phyloP scores from a whole-genome alignment of 2,113 vertebrate species.

The Nicator chloris region DNA sequence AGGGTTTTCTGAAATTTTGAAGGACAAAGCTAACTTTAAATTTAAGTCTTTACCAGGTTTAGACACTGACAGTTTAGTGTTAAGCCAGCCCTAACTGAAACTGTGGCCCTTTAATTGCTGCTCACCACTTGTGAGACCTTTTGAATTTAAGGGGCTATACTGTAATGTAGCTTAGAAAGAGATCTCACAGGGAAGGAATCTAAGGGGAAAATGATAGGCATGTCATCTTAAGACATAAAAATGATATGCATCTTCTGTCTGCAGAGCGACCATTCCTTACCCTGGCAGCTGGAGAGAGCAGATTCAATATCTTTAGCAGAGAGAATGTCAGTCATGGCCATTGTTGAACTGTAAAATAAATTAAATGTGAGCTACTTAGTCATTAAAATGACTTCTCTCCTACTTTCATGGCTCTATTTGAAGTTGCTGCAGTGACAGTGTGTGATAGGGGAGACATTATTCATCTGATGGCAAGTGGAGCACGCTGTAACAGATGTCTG shows the following conservation, averaged over 20 bases:
- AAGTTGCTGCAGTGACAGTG: constrained; percentile 38
- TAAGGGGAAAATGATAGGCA: constrained; percentile 29
- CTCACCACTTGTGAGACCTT: background rate
- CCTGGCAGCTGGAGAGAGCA: constrained; percentile 74
- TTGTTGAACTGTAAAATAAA: constrained; percentile 55
- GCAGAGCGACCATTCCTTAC: constrained; percentile 56
- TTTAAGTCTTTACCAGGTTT: background rate
- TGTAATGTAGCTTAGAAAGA: constrained; percentile 7
- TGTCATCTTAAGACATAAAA: constrained; percentile 52
- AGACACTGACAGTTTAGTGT: background rate
- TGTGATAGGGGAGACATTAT: constrained; percentile 19
- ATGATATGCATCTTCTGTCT: constrained; percentile 43
- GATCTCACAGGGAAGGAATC: constrained; percentile 44
- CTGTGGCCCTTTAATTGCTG: background rate
- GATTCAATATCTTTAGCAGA: constrained; percentile 72
- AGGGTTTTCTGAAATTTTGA: background rate
- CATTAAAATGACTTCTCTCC: constrained; percentile 5
- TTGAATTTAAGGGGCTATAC: background rate
- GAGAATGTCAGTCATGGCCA: constrained; percentile 73
- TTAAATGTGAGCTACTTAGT: constrained; percentile 27
- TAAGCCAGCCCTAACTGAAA: background rate
- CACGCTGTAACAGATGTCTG: constrained; percentile 26
- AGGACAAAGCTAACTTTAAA: background rate
- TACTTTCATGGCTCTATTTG: constrained; percentile 13
- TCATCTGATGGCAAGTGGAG: background rate